Conservation (phyloP, 2,113 vertebrate species). For the Chloropsis cyanopogon region DNA sequence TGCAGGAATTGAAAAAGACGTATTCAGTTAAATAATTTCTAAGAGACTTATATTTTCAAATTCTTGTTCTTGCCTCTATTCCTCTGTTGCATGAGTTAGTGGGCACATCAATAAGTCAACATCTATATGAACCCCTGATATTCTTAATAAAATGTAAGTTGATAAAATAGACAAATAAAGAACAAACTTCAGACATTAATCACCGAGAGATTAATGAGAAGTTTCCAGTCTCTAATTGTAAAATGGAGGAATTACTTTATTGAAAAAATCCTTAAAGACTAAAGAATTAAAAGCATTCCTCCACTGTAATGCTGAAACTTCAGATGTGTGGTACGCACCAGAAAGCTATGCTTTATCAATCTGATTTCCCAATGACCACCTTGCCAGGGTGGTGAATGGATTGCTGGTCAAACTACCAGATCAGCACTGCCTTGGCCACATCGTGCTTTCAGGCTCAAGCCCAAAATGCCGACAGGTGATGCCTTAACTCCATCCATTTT, state of each 20-base stretch:
- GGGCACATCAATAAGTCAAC: not conserved
- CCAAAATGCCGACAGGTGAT: rapidly evolving
- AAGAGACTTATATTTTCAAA: not conserved
- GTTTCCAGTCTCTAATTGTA: constrained; percentile 4
- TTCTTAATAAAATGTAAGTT: not conserved
- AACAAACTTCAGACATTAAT: not conserved
- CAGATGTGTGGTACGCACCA: not conserved
- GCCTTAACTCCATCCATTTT: not conserved
- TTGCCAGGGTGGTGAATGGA: not conserved
- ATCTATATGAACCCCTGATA: not conserved
- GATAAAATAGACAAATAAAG: not conserved
- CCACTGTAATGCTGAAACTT: not conserved
- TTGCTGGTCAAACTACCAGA: not conserved
- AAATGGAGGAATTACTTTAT: not conserved
- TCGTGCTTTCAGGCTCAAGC: not conserved
- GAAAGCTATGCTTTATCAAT: not conserved
- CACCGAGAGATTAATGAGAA: not conserved
- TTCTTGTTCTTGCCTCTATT: not conserved
- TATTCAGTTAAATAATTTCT: not conserved
- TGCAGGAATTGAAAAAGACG: not conserved
- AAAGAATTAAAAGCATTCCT: not conserved
- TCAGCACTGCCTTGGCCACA: not conserved
- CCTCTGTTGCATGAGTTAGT: not conserved
- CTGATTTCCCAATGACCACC: not conserved
- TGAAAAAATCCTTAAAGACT: not conserved